Evolutionary conservation across 53 echinoderm and acorn worm species (phyloP), one percentile per base, ranked within the genome.

Genomic region (Arbacia lixula): DNA sequence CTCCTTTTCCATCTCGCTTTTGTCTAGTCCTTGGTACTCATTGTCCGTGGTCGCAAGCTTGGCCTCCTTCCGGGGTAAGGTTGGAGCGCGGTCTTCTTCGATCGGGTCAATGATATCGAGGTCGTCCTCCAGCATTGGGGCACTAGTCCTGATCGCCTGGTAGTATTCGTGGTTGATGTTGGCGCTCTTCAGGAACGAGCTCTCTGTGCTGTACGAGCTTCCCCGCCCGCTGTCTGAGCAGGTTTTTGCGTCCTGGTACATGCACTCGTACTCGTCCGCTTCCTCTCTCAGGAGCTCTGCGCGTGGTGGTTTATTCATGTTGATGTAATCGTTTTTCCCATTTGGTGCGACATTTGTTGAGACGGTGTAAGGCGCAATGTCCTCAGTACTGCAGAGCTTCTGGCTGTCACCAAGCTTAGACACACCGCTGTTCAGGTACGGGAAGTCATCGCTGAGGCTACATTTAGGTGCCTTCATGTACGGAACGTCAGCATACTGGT

Each of bases 281-380:
- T 81, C 82, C 82, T 63, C 64, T 6, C 82, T 61, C 4, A 40
- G 33, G 17, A 81, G 42, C 6, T 26, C 12, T n/a, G n/a, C 63
- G 19, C 28, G 50, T 30, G 38, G 8, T 21, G 82, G 77, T 58
- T 81, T 81, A 22, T 81, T 81, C 82, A 81, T 81, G 64, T 81
- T 81, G 50, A 81, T 81, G 82, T 81, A 81, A 49, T 81, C 82
- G 10, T 81, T 81, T 41, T 81, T 81, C 12, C 46, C 46, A 46
- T 46, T 46, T 14, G 46, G 8, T 46, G 46, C n/a, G 53, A 77
- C 56, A 20, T 58, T 37, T 4, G 60, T 24, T 1, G 78, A 81
- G 63, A 81, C 52, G 19, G 82, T 81, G 64, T 43, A 63, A 0
- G 64, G 63, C 1, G 60, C 36, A 20, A 58, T 58, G 29, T 81